A percentile compares a stretch with the other conserved stretches of the same genome.
These are phyloP conservation scores for Phoebastria nigripes DNA, from an alignment of 2,797 vertebrate genomes.

Conservation along the genomic window DNA sequence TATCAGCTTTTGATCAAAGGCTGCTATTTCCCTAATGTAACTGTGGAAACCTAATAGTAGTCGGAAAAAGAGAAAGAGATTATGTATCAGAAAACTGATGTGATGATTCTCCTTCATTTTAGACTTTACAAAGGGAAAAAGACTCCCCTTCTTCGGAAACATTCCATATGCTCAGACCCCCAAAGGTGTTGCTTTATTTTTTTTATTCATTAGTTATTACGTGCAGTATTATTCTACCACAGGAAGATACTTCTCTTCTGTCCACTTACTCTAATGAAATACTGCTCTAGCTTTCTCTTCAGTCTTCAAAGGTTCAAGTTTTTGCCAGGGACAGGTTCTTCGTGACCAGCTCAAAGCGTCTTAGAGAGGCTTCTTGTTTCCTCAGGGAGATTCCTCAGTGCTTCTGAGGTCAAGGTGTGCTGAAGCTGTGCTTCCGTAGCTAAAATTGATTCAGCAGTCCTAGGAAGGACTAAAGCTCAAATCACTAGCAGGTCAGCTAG, in stretches of 20 bases:
- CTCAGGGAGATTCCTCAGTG: not conserved
- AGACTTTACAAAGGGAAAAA: slow-evolving; percentile 99
- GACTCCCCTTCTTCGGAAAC: slow-evolving; percentile 98
- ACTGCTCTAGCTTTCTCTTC: slow-evolving; percentile 32
- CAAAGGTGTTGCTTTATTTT: slow-evolving; percentile 92
- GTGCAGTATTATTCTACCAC: slow-evolving; percentile 25
- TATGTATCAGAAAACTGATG: slow-evolving; percentile 80
- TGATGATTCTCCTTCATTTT: slow-evolving; percentile 98
- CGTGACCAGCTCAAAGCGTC: not conserved
- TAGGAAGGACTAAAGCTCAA: not conserved
- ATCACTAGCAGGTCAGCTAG: not conserved
- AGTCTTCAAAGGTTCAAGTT: not conserved
- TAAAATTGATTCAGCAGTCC: not conserved
- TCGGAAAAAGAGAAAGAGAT: slow-evolving; percentile 47
- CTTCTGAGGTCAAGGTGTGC: not conserved
- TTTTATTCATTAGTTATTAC: slow-evolving; percentile 63
- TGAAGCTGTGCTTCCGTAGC: not conserved
- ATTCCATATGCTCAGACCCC: slow-evolving; percentile 99
- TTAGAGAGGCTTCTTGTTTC: not conserved
- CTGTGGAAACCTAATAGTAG: slow-evolving; percentile 58
- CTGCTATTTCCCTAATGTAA: slow-evolving; percentile 72
- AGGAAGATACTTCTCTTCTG: slow-evolving; percentile 34
- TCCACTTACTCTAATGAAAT: slow-evolving; percentile 24
- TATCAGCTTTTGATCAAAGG: slow-evolving; percentile 80
- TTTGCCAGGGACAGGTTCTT: not conserved